These are phyloP conservation scores for Cerceris rybyensis DNA, from an alignment of 2,888 invertebrate species.

Conservation along the genomic window DNA sequence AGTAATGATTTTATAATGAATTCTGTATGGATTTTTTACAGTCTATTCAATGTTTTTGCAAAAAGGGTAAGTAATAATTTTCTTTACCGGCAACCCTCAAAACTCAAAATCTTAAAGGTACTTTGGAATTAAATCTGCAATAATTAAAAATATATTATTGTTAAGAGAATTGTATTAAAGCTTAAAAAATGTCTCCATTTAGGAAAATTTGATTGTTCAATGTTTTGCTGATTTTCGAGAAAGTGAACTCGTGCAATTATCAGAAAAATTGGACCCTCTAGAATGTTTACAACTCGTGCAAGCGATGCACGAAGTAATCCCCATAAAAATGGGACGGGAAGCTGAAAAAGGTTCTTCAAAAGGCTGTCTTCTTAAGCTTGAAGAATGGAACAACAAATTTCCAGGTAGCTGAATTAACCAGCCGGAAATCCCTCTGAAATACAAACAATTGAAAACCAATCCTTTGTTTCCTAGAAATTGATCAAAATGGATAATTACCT, in stretches of 20 bases:
- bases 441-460: background rate
- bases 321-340: constrained; percentile 11
- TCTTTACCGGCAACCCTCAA: no score
- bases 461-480: no score
- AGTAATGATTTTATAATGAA: constrained; percentile 60
- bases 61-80: constrained; percentile 48
- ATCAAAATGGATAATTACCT: no score
- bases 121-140: background rate
- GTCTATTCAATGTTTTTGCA: constrained; percentile 57
- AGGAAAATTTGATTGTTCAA: constrained; percentile 52
- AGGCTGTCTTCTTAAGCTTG: constrained; percentile 61
- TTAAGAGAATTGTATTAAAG: background rate
- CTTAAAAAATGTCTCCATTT: background rate
- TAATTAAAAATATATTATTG: background rate
- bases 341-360: constrained; percentile 27
- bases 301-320: constrained; percentile 35
- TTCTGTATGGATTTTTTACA: constrained; percentile 63
- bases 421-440: no score
- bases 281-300: constrained; percentile 67
- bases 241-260: constrained; percentile 58
- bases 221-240: constrained; percentile 55
- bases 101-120: background rate
- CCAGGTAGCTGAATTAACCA: constrained; percentile 52
- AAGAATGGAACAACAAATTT: constrained; percentile 63
- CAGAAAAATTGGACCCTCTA: constrained; percentile 58